Evolutionary conservation across 2,113 vertebrate genomes (phyloP), one percentile per base, ranked within the genome.

Genomic region (Prochilodus magdalenae): DNA sequence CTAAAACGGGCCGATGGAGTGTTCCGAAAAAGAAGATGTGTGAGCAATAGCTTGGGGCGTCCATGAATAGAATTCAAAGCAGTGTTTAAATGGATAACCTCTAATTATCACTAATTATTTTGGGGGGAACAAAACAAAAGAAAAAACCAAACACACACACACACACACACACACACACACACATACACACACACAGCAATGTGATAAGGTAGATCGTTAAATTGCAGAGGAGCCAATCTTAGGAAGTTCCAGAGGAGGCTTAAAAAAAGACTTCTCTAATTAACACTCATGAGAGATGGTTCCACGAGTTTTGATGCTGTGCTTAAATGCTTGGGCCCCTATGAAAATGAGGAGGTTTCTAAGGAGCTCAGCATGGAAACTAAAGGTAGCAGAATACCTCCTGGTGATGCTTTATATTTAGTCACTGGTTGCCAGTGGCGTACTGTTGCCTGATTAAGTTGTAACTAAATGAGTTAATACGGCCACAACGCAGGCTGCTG

Each of bases 31-130:
- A 57, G 27, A 67, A 30, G 14, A 30, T 29, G 62, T 1, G 30
- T 67, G 20, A 47, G 47, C 62, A 67, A 26, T 36, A 75, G 62
- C 49, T 67, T 22, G 49, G 49, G 72, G 72, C 67, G 72, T 40
- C 24, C 72, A 75, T 29, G n/a, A 73, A 75, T 79, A 69, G 47
- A 27, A 81, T 85, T 84, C 82, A 75, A 55, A 55, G 5, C 53
- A 22, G 5, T 11, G 4, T 90, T 89, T 88, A 86, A 91, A 90
- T 87, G 87, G 88, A 91, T 91, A 90, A 90, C 49, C 81, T 78
- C 88, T 91, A 88, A 91, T 92, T 91, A 93, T 90, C 85, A 74
- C 60, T 88, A 89, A 90, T 90, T 90, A 89, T 82, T 86, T 88
- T 87, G 83, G 73, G 80, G 84, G 86, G 84, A 84, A 79, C 16